These are phyloP conservation scores for Varecia variegata DNA, from an alignment of 2,797 vertebrate genomes.

Conservation along the genomic window DNA sequence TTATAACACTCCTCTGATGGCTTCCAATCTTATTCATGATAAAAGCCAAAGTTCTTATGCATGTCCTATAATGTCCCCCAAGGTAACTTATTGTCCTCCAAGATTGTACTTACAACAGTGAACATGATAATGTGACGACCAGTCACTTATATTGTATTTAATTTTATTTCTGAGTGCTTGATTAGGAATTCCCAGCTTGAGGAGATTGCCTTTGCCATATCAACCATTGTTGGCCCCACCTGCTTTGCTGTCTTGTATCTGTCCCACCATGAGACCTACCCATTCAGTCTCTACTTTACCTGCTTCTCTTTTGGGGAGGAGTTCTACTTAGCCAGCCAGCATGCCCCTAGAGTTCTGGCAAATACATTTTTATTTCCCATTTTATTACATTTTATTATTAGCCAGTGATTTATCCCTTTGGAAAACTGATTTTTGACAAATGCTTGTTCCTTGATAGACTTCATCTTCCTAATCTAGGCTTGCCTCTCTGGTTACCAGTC, in stretches of 20 bases:
- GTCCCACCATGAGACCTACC: fast-evolving
- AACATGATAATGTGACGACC: background rate
- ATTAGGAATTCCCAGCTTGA: background rate
- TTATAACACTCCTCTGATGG: background rate
- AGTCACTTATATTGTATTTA: background rate
- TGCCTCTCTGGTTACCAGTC: background rate
- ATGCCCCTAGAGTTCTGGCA: background rate
- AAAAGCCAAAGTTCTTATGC: background rate
- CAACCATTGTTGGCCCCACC: background rate
- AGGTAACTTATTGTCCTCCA: background rate
- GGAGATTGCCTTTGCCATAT: background rate
- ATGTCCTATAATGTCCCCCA: background rate
- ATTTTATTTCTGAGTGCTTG: background rate
- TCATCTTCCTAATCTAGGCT: slow-evolving; percentile 22
- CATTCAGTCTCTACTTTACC: background rate
- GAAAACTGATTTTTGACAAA: background rate
- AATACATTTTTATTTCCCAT: background rate
- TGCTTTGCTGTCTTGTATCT: background rate
- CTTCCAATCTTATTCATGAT: background rate
- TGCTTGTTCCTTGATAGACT: background rate
- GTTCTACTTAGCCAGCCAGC: background rate
- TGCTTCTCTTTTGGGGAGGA: background rate
- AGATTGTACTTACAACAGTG: background rate
- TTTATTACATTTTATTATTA: background rate
- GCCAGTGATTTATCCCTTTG: background rate